A percentile compares a stretch with the other conserved stretches of the same genome.
phyloP scores from a whole-genome alignment of 2,888 invertebrate genomes.

The Pyrgus malvae region DNA sequence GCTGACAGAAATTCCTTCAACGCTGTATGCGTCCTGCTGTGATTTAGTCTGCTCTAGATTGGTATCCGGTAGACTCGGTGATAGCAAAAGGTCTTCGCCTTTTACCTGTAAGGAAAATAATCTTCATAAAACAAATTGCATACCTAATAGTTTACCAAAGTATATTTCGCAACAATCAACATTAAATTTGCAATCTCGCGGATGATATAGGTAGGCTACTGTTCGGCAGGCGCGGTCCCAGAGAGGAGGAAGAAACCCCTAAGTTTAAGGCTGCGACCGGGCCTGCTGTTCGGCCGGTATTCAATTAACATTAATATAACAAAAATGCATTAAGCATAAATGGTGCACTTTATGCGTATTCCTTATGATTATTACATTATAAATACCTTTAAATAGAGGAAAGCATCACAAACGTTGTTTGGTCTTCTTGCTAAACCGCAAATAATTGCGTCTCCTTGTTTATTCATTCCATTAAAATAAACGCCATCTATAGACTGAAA shows the following conservation, averaged over 20 bases:
- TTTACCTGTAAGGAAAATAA: conserved; percentile 60
- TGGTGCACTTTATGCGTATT: too few species aligned
- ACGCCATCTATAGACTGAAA: conserved; percentile 86
- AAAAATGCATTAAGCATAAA: too few species aligned
- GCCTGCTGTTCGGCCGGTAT: too few species aligned
- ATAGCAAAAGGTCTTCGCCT: conserved; percentile 81
- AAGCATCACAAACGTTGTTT: conserved; percentile 82
- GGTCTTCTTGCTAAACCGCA: conserved; percentile 83
- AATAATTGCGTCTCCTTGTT: conserved; percentile 81
- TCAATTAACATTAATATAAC: too few species aligned
- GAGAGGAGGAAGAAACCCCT: too few species aligned
- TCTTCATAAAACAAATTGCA: not conserved
- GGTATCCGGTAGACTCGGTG: conserved; percentile 83
- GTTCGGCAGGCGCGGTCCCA: too few species aligned
- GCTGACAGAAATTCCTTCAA: conserved; percentile 83
- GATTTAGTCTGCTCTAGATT: conserved; percentile 68
- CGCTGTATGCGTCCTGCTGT: conserved; percentile 76
- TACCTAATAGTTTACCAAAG: not conserved
- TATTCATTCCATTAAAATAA: conserved; percentile 83
- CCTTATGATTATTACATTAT: too few species aligned
- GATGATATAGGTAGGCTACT: too few species aligned
- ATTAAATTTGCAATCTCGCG: too few species aligned
- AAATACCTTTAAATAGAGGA: conserved; percentile 82
- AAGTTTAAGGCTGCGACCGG: too few species aligned
- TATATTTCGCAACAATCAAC: too few species aligned